phyloP scores from a whole-genome alignment of 92 coral and sea anemone genomes.

The Porites divaricata region DNA sequence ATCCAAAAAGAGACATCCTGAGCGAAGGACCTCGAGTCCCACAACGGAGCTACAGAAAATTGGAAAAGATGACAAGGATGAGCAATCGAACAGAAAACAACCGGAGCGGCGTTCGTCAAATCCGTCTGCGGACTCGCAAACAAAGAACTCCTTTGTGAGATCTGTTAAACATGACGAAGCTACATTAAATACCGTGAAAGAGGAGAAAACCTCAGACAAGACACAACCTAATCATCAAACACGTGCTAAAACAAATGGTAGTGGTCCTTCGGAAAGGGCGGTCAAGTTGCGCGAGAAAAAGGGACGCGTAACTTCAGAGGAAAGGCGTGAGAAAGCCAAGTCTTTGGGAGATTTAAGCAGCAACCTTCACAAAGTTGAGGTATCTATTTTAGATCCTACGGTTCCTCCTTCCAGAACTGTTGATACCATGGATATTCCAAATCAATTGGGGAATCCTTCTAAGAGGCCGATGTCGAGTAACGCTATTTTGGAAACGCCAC shows the following conservation, averaged over 20 bases:
- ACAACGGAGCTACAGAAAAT: constrained; percentile 6
- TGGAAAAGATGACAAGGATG: background rate
- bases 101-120: background rate
- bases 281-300: constrained; percentile 76
- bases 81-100: background rate
- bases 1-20: constrained; percentile 14
- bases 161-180: background rate
- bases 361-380: constrained; percentile 59
- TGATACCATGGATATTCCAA: constrained; percentile 75
- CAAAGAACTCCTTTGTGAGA: background rate
- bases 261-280: constrained; percentile 1
- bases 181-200: background rate
- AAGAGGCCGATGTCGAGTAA: constrained; percentile 39
- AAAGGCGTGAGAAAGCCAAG: constrained; percentile 67
- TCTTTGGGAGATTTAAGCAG: constrained; percentile 81
- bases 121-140: background rate
- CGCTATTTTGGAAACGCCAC: background rate
- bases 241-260: constrained; percentile 5
- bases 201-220: background rate
- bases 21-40: constrained; percentile 28
- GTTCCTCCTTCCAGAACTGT: constrained; percentile 73
- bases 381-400: constrained; percentile 61
- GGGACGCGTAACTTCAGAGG: constrained; percentile 65
- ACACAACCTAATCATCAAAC: background rate
- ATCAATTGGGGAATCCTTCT: constrained; percentile 11